Base-by-base conservation (phyloP, 1,140 invertebrate species). In the Bicyclus anynana region DNA sequence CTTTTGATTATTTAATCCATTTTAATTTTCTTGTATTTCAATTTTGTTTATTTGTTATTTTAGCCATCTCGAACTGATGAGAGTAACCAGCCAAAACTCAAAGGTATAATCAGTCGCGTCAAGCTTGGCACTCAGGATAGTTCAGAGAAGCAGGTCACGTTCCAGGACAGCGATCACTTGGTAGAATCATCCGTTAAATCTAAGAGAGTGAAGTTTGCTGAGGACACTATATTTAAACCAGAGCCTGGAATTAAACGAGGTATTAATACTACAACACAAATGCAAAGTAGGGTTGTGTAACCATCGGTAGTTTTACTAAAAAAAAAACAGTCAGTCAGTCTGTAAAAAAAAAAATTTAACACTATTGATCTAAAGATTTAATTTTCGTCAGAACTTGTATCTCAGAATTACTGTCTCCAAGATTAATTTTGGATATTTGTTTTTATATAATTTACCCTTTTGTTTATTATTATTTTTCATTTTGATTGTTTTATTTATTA, bases 141-240 rank as follows among this genome's bases (percentile, higher is more conserved):
- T 42, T 67, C 76, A 3, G 84, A 87, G 13, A 84, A 84, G 38
- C 80, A 84, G 14, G 75, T 78, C 17, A 80, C 77, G 0, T 83
- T 80, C 49, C 76, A 77, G 46, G 80, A 86, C 2, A 79, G 77
- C 2, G 61, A 53, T 21, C 75, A 62, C 53, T 64, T 63, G 9
- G 68, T 66, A 7, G 67, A 63, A 20, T 69, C 74, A 2, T 77
- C 74, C 5, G 47, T 66, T 0, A 86, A 81, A 21, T 63, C 61
- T 0, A 88, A 85, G 44, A 78, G 68, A 54, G 83, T 86, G 0
- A 82, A 79, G 44, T 86, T 84, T 54, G 80, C 80, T 23, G 70
- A 86, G 13, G 80, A 80, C 23, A 86, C 84, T 0, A 67, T 84
- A 0, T 86, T 87, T 61, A 67, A 80, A 53, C 77, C 73, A 26